Conservation (phyloP, 2,888 invertebrate species). For the Bellardia bayeri region DNA sequence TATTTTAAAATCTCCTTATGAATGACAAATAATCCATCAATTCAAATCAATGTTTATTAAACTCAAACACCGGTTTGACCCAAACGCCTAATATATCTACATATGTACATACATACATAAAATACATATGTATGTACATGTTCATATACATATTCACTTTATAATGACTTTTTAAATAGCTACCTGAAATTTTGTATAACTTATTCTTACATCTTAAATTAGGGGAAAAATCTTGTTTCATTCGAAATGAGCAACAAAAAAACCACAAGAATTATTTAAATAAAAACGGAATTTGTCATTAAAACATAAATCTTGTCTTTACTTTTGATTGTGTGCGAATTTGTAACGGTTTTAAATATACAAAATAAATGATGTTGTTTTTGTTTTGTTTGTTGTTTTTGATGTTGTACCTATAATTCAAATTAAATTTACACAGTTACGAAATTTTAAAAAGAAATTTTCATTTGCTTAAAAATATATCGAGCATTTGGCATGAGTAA, state of each 20-base stretch:
- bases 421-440: conserved; percentile 64
- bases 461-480: not conserved
- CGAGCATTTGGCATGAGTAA: not conserved
- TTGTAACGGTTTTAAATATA: conserved; percentile 63
- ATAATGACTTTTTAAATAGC: not conserved
- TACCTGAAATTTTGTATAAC: too few relatives aligned
- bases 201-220: too few relatives aligned
- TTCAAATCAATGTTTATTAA: conserved; percentile 5
- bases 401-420: too few relatives aligned
- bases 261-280: conserved; percentile 32
- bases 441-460: conserved; percentile 36
- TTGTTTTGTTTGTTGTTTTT: too few relatives aligned
- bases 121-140: not conserved
- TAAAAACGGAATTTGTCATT: conserved; percentile 66
- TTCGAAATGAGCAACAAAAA: conserved; percentile 10
- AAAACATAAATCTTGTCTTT: conserved; percentile 61
- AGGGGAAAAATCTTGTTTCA: conserved; percentile 45
- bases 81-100: conserved; percentile 12
- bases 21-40: not conserved
- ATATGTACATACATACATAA: not conserved
- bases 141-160: not conserved
- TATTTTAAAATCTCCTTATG: too few relatives aligned
- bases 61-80: conserved; percentile 20
- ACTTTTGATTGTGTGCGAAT: conserved; percentile 36
- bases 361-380: conserved; percentile 1